phyloP scores from a whole-genome alignment of 2,113 vertebrate genomes.

The Caranx ignobilis region DNA sequence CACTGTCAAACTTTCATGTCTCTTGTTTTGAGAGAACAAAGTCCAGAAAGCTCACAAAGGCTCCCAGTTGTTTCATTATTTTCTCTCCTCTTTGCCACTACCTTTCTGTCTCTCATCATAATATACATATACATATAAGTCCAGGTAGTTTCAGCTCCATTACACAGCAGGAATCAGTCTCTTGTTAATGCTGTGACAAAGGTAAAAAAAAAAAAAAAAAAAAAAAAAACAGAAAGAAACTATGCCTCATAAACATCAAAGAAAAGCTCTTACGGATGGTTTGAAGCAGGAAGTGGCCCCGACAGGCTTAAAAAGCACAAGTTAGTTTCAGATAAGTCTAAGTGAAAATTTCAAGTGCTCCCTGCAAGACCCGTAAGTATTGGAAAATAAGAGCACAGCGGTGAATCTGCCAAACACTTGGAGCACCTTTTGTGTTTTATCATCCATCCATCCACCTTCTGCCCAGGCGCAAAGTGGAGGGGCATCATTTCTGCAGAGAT shows the following conservation, averaged over 20 bases:
- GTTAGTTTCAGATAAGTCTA: not conserved
- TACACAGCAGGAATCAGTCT: constrained; percentile 18
- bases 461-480: not conserved
- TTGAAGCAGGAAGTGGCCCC: not conserved
- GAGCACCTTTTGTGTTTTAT: not conserved
- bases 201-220: not conserved
- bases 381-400: not conserved
- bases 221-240: not conserved
- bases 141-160: constrained; percentile 35
- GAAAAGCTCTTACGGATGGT: not conserved
- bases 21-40: constrained; percentile 59
- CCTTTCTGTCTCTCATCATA: not conserved
- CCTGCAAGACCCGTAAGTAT: not conserved
- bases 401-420: not conserved
- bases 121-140: constrained; percentile 12
- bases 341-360: not conserved
- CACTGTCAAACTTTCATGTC: constrained; percentile 51
- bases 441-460: not conserved
- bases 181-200: not conserved
- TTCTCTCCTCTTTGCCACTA: constrained; percentile 7
- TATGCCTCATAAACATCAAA: constrained; percentile 1
- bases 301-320: not conserved
- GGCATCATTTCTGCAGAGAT: not conserved
- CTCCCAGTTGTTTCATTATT: constrained; percentile 53
- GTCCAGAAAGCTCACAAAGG: constrained; percentile 42